A percentile compares a stretch with the other conserved stretches of the same genome.
Evolutionary conservation across 2,888 invertebrate species (phyloP).

Genomic region (Embidobia sp.): DNA sequence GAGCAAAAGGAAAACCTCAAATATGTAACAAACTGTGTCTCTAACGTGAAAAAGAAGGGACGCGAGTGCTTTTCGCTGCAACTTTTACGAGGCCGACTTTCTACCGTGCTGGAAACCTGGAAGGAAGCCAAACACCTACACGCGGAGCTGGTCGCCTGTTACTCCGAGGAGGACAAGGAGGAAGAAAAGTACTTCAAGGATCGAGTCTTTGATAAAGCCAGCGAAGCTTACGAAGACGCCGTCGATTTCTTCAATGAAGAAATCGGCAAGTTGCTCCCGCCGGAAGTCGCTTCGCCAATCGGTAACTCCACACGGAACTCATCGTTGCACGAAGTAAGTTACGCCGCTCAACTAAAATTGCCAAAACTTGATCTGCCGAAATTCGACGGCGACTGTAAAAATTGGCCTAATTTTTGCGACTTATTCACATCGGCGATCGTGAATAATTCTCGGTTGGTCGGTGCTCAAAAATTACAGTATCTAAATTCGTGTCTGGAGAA

Average conservation of each 20-base stretch:
- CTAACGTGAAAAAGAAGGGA: background rate
- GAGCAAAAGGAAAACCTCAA: too few relatives aligned
- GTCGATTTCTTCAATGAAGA: background rate
- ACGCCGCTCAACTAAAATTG: background rate
- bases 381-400: background rate
- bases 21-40: background rate
- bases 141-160: background rate
- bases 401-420: background rate
- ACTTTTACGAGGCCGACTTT: background rate
- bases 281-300: background rate
- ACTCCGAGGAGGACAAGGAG: background rate
- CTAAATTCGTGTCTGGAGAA: background rate
- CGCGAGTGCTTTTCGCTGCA: background rate
- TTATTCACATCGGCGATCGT: background rate
- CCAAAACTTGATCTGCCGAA: background rate
- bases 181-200: background rate
- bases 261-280: background rate
- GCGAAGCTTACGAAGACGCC: background rate
- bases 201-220: background rate
- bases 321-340: background rate
- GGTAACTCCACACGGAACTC: background rate
- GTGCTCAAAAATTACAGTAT: background rate
- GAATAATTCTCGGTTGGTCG: background rate
- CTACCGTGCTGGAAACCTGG: background rate
- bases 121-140: background rate